Base-by-base conservation (phyloP, 1,140 invertebrate genomes). In the Scaptomyza graminum region DNA sequence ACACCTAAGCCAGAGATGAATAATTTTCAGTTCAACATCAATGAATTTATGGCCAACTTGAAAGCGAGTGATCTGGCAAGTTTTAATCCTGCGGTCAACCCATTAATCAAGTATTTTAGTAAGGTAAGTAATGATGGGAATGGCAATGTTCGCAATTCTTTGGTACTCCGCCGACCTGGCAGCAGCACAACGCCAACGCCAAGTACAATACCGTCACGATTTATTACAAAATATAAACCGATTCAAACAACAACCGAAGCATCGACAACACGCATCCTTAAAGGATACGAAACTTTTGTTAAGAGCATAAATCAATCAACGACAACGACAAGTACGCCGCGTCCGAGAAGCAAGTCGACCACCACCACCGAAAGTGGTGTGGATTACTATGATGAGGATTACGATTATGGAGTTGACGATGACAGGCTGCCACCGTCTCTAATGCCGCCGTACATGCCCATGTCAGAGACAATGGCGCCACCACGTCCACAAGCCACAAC, bases 391-490 rank as follows among this genome's bases (percentile, higher is more conserved):
- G 73, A 90, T 22, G 92, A 92, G 39, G 91, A 91, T 16, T 76
- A 92, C 56, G 92, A 92, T 51, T 85, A 92, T 76, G 93, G 93
- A 70, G 92, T 93, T 61, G 92, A 94, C 28, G 92, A 93, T 52
- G 93, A 94, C 39, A 75, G 89, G 15, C 9, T 74, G 74, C 93
- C 93, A 52, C 92, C 91, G 7, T 93, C 94, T 0, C 93, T 67
- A 43, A 91, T 94, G 87, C 93, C 93, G 5, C 93, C 93, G 57
- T 94, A 94, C 69, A 94, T 94, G 93, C 94, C 94, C 5, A 94
- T 93, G 91, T 93, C 93, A 5, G 94, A 94, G 91, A 92, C 91
- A 3, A 91, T 92, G 91, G 73, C 90, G 3, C 91, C 91, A 49
- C 91, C 90, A 5, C 74, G 84, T 1, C 73, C 76, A 22, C 81